phyloP scores from a whole-genome alignment of 2,888 invertebrate species.

The Eurois occulta region DNA sequence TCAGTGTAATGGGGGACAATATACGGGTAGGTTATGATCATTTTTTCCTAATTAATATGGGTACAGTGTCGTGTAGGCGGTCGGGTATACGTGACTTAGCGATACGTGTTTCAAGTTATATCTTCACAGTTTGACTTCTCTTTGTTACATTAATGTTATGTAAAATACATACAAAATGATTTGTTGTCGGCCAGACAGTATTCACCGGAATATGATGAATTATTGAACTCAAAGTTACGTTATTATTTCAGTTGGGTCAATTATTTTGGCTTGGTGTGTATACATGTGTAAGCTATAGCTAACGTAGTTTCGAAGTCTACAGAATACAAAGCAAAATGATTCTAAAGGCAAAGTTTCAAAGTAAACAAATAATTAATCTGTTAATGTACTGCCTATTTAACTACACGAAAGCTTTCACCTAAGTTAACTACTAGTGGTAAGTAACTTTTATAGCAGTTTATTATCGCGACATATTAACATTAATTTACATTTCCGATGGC shows the following conservation, averaged over 20 bases:
- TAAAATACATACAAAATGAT: constrained; percentile 54
- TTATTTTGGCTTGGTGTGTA: constrained; percentile 23
- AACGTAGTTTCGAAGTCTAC: not conserved
- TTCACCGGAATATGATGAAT: constrained; percentile 47
- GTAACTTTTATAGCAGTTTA: constrained; percentile 72
- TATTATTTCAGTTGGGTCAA: constrained; percentile 20
- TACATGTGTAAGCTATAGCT: not conserved
- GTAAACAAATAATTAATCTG: constrained; percentile 31
- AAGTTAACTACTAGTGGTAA: constrained; percentile 30
- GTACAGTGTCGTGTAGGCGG: constrained; percentile 41
- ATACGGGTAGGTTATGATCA: constrained; percentile 65
- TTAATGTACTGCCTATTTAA: constrained; percentile 10
- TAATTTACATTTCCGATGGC: constrained; percentile 83
- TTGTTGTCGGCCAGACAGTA: constrained; percentile 49
- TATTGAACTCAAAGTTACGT: constrained; percentile 32
- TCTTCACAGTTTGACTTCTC: constrained; percentile 50
- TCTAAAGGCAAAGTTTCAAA: not conserved
- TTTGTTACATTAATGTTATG: constrained; percentile 60
- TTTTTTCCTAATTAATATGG: constrained; percentile 64
- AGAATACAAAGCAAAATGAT: not conserved
- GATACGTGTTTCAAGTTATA: constrained; percentile 46
- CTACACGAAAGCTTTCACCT: constrained; percentile 46
- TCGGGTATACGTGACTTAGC: constrained; percentile 51
- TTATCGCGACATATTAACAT: constrained; percentile 82
- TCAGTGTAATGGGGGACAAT: constrained; percentile 63